Conservation (phyloP, 1,140 invertebrate species). For the Atta cephalotes region DNA sequence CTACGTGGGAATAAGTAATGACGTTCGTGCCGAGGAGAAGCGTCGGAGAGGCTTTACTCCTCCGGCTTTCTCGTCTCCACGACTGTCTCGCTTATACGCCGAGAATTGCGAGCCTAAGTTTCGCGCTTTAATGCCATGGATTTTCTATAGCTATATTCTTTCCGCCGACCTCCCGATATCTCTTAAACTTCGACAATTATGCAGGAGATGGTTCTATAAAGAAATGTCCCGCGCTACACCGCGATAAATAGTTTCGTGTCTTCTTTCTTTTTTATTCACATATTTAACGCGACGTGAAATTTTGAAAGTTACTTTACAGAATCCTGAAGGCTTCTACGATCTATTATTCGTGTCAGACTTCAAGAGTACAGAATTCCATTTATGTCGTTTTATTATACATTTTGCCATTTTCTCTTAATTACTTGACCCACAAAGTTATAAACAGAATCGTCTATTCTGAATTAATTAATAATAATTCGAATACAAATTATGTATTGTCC, state of each 20-base stretch:
- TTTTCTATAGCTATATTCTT: slow-evolving; percentile 6
- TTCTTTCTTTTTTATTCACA: not conserved
- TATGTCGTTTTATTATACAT: not conserved
- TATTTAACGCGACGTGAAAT: not conserved
- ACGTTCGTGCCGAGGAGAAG: not conserved
- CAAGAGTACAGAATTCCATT: not conserved
- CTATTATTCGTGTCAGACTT: not conserved
- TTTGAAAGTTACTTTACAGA: not conserved
- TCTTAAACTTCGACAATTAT: slow-evolving; percentile 25
- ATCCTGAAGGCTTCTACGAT: not conserved
- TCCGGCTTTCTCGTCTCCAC: too few relatives aligned
- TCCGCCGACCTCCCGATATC: not conserved
- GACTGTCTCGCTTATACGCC: not conserved
- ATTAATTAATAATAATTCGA: not conserved
- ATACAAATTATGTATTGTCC: not conserved
- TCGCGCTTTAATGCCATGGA: slow-evolving; percentile 27
- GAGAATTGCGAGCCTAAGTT: slow-evolving; percentile 20
- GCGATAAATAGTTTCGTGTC: slow-evolving; percentile 3
- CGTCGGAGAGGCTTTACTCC: not conserved
- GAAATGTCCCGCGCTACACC: not conserved
- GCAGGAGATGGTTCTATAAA: slow-evolving; percentile 5
- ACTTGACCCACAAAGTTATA: not conserved
- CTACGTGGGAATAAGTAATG: slow-evolving; percentile 68
- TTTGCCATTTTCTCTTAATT: not conserved
- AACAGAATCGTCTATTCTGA: not conserved